Evolutionary conservation across 2,888 invertebrate genomes (phyloP).

Genomic region (Phengaris arion): DNA sequence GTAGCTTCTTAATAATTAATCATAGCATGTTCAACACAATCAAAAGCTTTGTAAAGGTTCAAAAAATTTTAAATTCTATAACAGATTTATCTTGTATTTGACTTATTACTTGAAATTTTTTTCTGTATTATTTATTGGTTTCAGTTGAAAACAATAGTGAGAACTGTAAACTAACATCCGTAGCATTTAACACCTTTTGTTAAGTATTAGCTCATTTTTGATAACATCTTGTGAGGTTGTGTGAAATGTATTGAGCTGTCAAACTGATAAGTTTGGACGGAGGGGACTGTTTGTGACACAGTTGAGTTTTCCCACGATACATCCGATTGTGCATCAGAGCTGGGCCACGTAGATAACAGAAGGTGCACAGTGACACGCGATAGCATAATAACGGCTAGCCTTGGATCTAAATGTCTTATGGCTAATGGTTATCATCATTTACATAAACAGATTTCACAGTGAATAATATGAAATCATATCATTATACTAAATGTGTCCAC

Average conservation of each 20-base stretch:
- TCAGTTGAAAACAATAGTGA: not conserved
- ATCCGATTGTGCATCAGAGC: not conserved
- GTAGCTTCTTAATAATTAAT: too few relatives aligned
- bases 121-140: not conserved
- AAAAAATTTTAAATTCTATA: too few relatives aligned
- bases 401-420: not conserved
- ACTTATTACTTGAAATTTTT: not conserved
- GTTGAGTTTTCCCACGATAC: not conserved
- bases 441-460: not conserved
- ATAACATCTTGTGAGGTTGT: not conserved
- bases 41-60: too few relatives aligned
- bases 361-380: not conserved
- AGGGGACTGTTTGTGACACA: not conserved
- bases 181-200: not conserved
- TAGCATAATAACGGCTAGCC: not conserved
- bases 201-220: not conserved
- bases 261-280: not conserved
- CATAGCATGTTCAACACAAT: too few relatives aligned
- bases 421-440: not conserved
- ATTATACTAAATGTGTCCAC: too few relatives aligned
- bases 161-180: slow-evolving; percentile 1
- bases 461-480: not conserved
- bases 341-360: not conserved
- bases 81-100: not conserved
- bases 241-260: not conserved